Evolutionary conservation across 2,888 invertebrate genomes (phyloP).

Genomic region (Drosophila pegasa): DNA sequence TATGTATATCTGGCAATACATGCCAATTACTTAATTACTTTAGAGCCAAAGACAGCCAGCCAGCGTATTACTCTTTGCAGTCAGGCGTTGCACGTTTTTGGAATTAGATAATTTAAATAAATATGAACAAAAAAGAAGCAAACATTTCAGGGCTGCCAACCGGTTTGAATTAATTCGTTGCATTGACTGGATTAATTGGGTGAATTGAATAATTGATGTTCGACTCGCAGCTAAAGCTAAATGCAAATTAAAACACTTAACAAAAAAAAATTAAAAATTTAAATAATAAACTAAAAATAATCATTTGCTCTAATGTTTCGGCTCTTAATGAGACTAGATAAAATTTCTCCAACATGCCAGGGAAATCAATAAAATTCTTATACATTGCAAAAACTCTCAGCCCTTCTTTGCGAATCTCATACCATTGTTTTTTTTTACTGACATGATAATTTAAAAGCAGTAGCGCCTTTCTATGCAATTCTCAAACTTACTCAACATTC

Average conservation of each 20-base stretch:
- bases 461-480: background rate
- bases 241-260: too few relatives aligned
- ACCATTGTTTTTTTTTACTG: background rate
- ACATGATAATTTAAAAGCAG: background rate
- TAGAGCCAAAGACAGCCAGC: background rate
- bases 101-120: background rate
- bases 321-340: too few relatives aligned
- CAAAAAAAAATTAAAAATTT: too few relatives aligned
- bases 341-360: too few relatives aligned
- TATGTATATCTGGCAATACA: conserved; percentile 13
- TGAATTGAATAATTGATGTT: background rate
- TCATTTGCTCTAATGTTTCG: too few relatives aligned
- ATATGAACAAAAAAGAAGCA: background rate
- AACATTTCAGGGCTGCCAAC: background rate
- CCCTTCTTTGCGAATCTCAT: background rate
- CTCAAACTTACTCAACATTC: background rate
- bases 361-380: too few relatives aligned
- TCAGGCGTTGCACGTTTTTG: background rate
- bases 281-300: too few relatives aligned
- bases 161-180: background rate
- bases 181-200: background rate
- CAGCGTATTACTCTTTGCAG: background rate
- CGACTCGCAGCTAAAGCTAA: too few relatives aligned
- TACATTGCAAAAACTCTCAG: background rate
- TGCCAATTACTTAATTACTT: conserved; percentile 17